These are phyloP conservation scores for Dryoscopus gambensis DNA, from an alignment of 2,113 vertebrate species.

Conservation along the genomic window DNA sequence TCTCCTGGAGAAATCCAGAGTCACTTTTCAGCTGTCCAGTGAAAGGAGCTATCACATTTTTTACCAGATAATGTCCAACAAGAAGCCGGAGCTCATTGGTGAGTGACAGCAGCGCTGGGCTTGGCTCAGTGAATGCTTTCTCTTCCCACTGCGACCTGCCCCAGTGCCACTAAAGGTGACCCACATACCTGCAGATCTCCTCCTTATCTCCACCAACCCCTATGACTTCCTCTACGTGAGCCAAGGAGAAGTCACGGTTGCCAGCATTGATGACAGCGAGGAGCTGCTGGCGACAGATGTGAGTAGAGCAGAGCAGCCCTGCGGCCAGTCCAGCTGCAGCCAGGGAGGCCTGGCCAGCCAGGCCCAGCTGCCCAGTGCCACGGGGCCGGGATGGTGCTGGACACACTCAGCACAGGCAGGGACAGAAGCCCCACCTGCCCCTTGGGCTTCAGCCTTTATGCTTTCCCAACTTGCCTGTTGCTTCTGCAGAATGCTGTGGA, in stretches of 20 bases:
- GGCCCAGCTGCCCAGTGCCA: neutral
- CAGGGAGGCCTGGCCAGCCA: neutral
- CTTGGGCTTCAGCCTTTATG: neutral
- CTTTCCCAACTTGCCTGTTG: neutral
- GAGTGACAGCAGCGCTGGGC: neutral
- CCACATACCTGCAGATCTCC: constrained; percentile 64
- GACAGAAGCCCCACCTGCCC: neutral
- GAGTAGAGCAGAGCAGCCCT: neutral
- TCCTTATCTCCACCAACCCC: constrained; percentile 86
- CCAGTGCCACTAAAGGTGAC: neutral
- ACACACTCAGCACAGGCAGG: fast-evolving
- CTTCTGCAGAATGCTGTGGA: constrained; percentile 72
- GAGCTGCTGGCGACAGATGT: constrained; percentile 76
- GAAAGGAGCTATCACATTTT: constrained; percentile 87
- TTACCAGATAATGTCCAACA: constrained; percentile 78
- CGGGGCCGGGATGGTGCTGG: fast-evolving
- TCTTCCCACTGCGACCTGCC: neutral
- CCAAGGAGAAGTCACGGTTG: constrained; percentile 78
- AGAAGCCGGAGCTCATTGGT: constrained; percentile 79
- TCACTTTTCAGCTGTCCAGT: constrained; percentile 81
- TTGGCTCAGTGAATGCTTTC: neutral
- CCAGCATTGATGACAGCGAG: constrained; percentile 75
- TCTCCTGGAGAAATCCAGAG: constrained; percentile 84
- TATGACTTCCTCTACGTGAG: constrained; percentile 78
- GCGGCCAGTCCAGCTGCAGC: neutral